phyloP scores from a whole-genome alignment of 2,113 vertebrate species.

The Athene noctua region DNA sequence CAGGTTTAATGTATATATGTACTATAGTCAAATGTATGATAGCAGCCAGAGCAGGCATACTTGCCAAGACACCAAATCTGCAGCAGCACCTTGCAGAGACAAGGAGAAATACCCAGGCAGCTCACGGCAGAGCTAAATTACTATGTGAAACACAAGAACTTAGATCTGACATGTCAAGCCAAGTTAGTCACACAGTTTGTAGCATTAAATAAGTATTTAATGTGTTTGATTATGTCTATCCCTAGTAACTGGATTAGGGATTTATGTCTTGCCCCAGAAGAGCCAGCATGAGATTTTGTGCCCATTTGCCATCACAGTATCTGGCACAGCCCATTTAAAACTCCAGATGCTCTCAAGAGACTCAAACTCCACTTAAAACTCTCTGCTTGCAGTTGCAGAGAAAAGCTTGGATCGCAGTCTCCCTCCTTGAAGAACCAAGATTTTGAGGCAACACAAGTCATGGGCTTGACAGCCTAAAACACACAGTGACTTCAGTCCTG shows the following conservation, averaged over 20 bases:
- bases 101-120: neutral
- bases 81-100: neutral
- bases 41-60: neutral
- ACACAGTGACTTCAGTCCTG: neutral
- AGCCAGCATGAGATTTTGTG: neutral
- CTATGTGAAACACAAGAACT: neutral
- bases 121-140: neutral
- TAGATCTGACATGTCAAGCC: neutral
- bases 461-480: neutral
- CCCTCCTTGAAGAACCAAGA: neutral
- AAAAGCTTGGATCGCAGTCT: neutral
- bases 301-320: neutral
- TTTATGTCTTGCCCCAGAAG: neutral
- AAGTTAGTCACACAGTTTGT: neutral
- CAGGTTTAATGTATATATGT: neutral
- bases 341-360: neutral
- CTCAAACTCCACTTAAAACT: neutral
- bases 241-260: neutral
- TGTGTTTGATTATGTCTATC: neutral
- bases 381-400: neutral
- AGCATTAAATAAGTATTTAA: neutral
- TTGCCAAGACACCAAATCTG: neutral
- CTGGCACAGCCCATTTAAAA: neutral
- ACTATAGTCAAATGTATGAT: fast-evolving
- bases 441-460: fast-evolving